Base-by-base conservation (phyloP, 2,113 vertebrate genomes). In the Mugil cephalus region DNA sequence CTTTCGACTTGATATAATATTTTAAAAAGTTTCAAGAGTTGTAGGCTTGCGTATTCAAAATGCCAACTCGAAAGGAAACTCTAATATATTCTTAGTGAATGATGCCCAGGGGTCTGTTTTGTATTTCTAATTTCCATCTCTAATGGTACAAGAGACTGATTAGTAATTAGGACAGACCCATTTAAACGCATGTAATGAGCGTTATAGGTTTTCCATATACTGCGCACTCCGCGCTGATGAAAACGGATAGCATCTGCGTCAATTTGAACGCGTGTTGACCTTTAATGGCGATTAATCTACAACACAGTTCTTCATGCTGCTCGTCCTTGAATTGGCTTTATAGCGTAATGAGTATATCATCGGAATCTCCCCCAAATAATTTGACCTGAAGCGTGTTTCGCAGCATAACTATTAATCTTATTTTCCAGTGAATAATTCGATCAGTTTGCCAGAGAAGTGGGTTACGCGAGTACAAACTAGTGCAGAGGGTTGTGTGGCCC, bases 61-160 rank as follows among this genome's bases (percentile, higher is more conserved):
- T 79, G 53, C 66, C 72, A 82, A 77, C 60, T 65, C 53, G 58
- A 72, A 77, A 78, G 43, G 45, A 77, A 85, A 85, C 63, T 79
- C 72, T 74, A 84, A 90, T 90, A 84, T 84, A 90, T 85, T 88
- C 85, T 80, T 59, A 92, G 87, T 65, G 65, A 86, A 74, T 69
- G 76, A 77, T 36, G 86, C 90, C 91, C 73, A 64, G 50, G 84
- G 93, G 88, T 84, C 88, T 87, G 86, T 92, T 90, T 87, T 91
- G 88, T 92, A 87, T 77, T 88, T 91, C 74, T 94, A 93, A 94
- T 93, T 92, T 90, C 92, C 90, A 92, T 94, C 89, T 92, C 90
- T 93, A 93, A 93, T 93, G 74, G 88, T 88, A 92, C 91, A 92
- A 77, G 88, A 88, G 79, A 55, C 82, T 89, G 88, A 93, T 89